Evolutionary conservation across 2,113 vertebrate genomes (phyloP).

Genomic region (Albula glossodonta): DNA sequence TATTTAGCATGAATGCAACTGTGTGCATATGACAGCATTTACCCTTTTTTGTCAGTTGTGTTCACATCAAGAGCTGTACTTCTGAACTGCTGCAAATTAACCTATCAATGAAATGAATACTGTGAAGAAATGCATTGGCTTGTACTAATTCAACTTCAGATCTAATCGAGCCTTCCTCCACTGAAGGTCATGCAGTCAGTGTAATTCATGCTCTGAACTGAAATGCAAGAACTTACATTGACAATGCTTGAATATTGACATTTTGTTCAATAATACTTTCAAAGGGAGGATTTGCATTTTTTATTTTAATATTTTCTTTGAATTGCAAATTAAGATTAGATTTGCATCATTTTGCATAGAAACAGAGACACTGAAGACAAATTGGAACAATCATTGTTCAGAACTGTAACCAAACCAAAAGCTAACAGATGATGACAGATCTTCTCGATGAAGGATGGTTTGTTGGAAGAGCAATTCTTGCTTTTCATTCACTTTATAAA

Average conservation of each 20-base stretch:
- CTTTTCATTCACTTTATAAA: too few relatives aligned
- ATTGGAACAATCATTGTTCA: background rate
- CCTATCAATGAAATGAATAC: background rate
- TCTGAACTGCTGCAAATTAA: background rate
- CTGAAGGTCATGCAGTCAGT: background rate
- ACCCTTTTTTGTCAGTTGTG: constrained; percentile 4
- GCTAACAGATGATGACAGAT: too few relatives aligned
- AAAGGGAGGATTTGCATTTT: background rate
- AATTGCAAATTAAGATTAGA: too few relatives aligned
- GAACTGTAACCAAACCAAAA: background rate
- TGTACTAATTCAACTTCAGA: background rate
- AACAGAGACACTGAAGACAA: too few relatives aligned
- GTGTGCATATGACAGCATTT: constrained; percentile 21
- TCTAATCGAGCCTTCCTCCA: background rate
- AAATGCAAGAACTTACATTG: background rate
- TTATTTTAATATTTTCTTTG: background rate
- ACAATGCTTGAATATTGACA: background rate
- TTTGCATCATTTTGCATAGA: background rate
- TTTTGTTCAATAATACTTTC: background rate
- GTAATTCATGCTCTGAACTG: background rate
- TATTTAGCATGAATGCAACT: constrained; percentile 39
- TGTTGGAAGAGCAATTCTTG: too few relatives aligned
- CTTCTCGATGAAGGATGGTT: too few relatives aligned
- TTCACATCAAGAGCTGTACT: constrained; percentile 27
- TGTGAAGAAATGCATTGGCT: background rate